These are phyloP conservation scores for Idaea aversata DNA, from an alignment of 2,888 invertebrate species.

Conservation along the genomic window DNA sequence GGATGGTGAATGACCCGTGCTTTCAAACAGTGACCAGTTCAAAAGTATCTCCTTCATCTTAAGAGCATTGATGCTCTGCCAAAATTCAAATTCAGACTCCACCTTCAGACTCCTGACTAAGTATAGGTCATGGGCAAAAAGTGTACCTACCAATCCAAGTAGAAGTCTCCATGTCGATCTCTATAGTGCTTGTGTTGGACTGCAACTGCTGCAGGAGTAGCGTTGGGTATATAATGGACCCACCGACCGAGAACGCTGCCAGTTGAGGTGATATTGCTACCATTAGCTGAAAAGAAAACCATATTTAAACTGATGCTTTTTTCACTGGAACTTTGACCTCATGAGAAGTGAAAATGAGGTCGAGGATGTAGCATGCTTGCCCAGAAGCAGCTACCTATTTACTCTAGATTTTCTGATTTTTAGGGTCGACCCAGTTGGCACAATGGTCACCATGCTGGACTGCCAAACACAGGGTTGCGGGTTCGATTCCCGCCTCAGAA, in stretches of 20 bases:
- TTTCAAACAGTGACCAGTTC: too few relatives aligned
- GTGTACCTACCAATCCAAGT: constrained; percentile 27
- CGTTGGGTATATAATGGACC: neutral
- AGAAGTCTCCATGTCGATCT: constrained; percentile 21
- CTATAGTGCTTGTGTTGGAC: constrained; percentile 11
- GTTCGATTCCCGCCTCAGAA: too few relatives aligned
- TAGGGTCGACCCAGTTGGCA: too few relatives aligned
- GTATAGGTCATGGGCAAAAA: neutral
- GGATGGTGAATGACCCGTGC: too few relatives aligned
- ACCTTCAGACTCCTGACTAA: neutral
- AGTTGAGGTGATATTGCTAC: neutral
- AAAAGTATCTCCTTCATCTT: neutral
- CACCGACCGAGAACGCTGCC: constrained; percentile 1
- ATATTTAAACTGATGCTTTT: neutral
- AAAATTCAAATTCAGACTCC: neutral
- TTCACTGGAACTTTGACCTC: too few relatives aligned
- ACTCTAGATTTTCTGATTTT: too few relatives aligned
- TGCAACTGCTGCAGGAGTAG: neutral
- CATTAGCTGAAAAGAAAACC: neutral
- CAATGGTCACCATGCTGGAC: too few relatives aligned
- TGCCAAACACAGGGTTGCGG: too few relatives aligned
- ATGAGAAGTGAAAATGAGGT: too few relatives aligned
- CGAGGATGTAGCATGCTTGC: too few relatives aligned
- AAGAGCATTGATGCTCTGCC: neutral
- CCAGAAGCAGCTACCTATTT: too few relatives aligned